Percentiles rank a stretch among this genome's conserved stretches.
phyloP scores from a whole-genome alignment of 92 coral and sea anemone genomes.

The Bergia sp. region DNA sequence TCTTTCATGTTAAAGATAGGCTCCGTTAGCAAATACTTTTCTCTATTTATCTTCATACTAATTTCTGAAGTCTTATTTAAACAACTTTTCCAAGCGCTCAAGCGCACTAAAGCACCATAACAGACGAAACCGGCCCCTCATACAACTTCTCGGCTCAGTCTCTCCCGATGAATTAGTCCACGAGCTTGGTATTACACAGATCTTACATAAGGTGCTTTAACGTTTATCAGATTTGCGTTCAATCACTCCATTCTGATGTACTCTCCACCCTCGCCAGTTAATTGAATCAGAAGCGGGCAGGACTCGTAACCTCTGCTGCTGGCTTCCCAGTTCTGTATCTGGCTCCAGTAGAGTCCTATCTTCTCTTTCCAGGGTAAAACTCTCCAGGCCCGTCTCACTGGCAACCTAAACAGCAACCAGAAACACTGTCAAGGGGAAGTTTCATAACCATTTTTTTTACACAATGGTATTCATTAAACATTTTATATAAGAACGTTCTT shows the following conservation, averaged over 20 bases:
- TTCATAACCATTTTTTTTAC: not conserved
- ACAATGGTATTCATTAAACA: too few relatives aligned
- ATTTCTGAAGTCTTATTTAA: not conserved
- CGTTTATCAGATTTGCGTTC: conserved; percentile 9
- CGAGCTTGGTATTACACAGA: not conserved
- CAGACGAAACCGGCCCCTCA: not conserved
- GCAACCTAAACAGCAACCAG: not conserved
- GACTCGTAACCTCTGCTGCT: conserved; percentile 51
- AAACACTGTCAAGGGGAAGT: not conserved
- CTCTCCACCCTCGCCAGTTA: conserved; percentile 59
- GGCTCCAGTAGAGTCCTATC: not conserved
- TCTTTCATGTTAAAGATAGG: too few relatives aligned
- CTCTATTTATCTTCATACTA: too few relatives aligned
- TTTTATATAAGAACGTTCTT: too few relatives aligned
- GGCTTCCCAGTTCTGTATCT: conserved; percentile 40
- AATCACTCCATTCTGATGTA: conserved; percentile 43
- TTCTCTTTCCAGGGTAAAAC: conserved; percentile 1
- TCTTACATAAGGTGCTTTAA: not conserved
- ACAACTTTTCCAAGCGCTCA: not conserved
- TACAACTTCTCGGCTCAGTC: not conserved
- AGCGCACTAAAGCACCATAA: not conserved
- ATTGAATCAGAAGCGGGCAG: conserved; percentile 50
- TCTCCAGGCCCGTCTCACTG: not conserved
- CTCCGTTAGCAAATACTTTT: too few relatives aligned
- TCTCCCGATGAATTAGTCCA: not conserved